phyloP scores from a whole-genome alignment of 2,888 invertebrate genomes.

The Luffia ferchaultella region DNA sequence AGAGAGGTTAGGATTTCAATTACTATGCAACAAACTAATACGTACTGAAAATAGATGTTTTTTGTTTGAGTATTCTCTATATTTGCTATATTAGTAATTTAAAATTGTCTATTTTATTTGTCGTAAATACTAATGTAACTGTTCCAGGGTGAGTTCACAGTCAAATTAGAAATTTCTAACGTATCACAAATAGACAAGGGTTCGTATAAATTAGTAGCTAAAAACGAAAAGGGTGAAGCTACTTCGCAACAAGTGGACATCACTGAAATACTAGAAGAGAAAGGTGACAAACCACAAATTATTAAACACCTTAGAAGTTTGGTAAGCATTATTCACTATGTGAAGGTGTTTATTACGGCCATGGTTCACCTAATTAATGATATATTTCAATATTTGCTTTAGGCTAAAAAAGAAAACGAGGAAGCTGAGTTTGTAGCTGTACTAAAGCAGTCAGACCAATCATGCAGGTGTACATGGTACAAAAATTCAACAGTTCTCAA shows the following conservation, averaged over 20 bases:
- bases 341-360: too few species aligned
- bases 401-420: constrained; percentile 66
- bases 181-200: constrained; percentile 85
- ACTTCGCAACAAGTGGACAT: constrained; percentile 89
- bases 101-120: neutral
- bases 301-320: constrained; percentile 78
- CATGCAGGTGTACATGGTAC: constrained; percentile 85
- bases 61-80: neutral
- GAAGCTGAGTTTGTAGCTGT: constrained; percentile 81
- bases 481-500: constrained; percentile 81
- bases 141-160: constrained; percentile 86
- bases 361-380: constrained; percentile 4
- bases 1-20: constrained; percentile 74
- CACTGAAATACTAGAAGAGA: constrained; percentile 81
- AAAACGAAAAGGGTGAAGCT: constrained; percentile 93
- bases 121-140: too few species aligned
- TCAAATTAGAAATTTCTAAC: constrained; percentile 89
- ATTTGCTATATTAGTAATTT: neutral
- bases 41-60: too few species aligned
- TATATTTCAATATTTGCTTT: constrained; percentile 1
- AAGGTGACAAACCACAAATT: constrained; percentile 83
- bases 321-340: constrained; percentile 71
- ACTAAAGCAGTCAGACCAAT: constrained; percentile 79
- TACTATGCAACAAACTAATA: constrained; percentile 1
- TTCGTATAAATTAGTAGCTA: constrained; percentile 88